These are phyloP conservation scores for Myotis yumanensis DNA, from an alignment of 2,113 vertebrate genomes.

Conservation along the genomic window DNA sequence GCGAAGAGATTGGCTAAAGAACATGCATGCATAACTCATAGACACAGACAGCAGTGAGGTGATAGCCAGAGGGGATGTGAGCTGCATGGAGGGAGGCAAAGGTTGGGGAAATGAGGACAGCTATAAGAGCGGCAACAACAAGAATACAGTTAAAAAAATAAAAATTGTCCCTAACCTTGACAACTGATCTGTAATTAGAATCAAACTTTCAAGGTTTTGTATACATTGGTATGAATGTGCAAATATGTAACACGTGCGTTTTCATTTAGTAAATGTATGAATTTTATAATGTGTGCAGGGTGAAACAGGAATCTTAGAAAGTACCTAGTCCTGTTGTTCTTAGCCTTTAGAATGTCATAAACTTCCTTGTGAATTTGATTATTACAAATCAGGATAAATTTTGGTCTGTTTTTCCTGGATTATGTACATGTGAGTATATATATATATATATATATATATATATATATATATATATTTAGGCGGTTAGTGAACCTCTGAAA, in stretches of 20 bases:
- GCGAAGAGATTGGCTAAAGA: no score
- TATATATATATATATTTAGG: background rate
- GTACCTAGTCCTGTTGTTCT: background rate
- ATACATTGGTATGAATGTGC: background rate
- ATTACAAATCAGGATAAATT: background rate
- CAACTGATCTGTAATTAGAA: slow-evolving; percentile 1
- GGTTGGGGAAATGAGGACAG: no score
- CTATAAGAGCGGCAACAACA: no score
- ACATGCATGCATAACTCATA: background rate
- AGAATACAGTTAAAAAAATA: background rate
- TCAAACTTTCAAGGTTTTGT: background rate
- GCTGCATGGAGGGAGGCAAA: no score
- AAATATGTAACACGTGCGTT: background rate
- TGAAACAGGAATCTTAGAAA: background rate
- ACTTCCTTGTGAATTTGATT: background rate
- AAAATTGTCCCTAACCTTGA: background rate
- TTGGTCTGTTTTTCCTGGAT: background rate
- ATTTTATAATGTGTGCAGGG: background rate
- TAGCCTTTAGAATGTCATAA: background rate
- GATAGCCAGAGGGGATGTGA: background rate
- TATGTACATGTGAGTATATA: background rate
- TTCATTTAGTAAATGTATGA: background rate
- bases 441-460: no score
- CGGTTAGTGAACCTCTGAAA: background rate
- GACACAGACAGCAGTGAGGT: background rate